Evolutionary conservation across 2,113 vertebrate genomes (phyloP).

Genomic region (Pygoscelis adeliae): DNA sequence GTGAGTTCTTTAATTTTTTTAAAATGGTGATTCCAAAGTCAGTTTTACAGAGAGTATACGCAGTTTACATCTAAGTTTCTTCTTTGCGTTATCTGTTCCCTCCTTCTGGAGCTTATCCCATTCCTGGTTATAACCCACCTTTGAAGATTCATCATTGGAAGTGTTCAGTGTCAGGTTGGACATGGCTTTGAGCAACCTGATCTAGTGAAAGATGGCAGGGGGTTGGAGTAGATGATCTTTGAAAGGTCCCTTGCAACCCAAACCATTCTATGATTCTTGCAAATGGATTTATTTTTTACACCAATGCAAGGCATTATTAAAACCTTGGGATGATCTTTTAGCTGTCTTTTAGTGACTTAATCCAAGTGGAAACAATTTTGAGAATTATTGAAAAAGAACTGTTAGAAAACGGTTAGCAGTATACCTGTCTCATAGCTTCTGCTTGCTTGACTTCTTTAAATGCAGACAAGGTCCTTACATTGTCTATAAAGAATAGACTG

Average conservation of each 20-base stretch:
- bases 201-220: background rate
- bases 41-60: background rate
- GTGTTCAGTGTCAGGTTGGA: background rate
- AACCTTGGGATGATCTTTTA: background rate
- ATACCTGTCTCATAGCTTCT: background rate
- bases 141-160: background rate
- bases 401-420: background rate
- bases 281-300: background rate
- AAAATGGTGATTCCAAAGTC: background rate
- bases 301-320: background rate
- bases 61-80: background rate
- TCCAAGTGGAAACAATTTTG: background rate
- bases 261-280: background rate
- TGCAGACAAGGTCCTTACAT: background rate
- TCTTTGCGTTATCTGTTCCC: background rate
- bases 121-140: background rate
- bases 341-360: background rate
- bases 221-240: background rate
- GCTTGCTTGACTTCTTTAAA: background rate
- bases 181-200: background rate
- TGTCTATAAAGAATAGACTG: background rate
- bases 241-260: background rate
- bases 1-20: background rate
- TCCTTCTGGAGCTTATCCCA: background rate
- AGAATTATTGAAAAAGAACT: background rate